Base-by-base conservation (phyloP, 2,888 invertebrate species). In the Zhengitettix transpicula region DNA sequence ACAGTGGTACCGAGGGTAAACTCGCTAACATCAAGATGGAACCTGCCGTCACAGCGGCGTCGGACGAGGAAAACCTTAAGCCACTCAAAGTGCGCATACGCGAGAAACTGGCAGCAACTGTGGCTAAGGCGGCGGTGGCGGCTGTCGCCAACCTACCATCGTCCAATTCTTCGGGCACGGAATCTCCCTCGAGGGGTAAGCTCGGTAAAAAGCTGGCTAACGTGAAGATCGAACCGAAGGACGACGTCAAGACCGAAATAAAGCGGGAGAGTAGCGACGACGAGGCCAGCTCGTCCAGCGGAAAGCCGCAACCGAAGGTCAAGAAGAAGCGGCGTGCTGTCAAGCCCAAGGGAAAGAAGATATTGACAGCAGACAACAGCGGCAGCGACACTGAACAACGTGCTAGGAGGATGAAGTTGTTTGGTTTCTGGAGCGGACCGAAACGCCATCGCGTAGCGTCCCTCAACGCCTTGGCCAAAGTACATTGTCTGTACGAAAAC, bases 401-500 rank as follows among this genome's bases (percentile, higher is more conserved):
- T 11, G 60, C 64, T 40, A 67, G 74, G 60, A 74, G 83, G 62
- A 76, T 82, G 65, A 81, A 82, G 68, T 73, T 84, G 47, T 77
- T 82, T 62, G 81, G 83, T 1, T 83, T 85, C 74, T 85, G 85
- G 85, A 79, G 78, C 64, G 87, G 87, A 0, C 87, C 89, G 40
- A 90, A 89, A 72, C 79, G 86, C 54, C 88, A 89, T 70, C 80
- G 93, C 65, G 89, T 91, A 73, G 93, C 93, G 47, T 91, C 92
- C 2, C 73, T 93, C 42, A 93, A 93, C 70, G 93, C 93, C 1
- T 72, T 88, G 66, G 91, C 91, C 40, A 92, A 92, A 76, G 92
- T 93, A 2, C 91, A 92, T 71, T 91, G 91, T 69, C 77, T 93
- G 40, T 92, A 92, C 69, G 92, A 92, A 73, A 92, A 92, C 70